phyloP scores from a whole-genome alignment of 2,113 vertebrate genomes.

The Mystacornis crossleyi region DNA sequence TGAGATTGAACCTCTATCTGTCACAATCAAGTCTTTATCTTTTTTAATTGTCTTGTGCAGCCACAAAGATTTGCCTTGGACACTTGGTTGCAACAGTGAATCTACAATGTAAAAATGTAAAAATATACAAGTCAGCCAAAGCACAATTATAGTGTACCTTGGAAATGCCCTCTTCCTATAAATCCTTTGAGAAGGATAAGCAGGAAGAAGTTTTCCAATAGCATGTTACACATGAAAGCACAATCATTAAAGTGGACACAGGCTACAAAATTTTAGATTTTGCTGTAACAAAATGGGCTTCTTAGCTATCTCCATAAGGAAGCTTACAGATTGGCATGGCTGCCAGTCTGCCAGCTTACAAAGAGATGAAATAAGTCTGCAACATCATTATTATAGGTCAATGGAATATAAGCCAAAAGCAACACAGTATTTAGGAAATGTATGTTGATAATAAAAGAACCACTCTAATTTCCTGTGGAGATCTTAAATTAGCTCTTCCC shows the following conservation, averaged over 20 bases:
- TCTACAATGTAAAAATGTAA: background rate
- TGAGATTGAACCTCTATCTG: background rate
- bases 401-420: conserved; percentile 44
- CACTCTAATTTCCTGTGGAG: conserved; percentile 53
- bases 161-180: background rate
- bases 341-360: conserved; percentile 1
- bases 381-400: conserved; percentile 32
- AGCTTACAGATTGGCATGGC: background rate
- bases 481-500: conserved; percentile 65
- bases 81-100: background rate
- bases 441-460: conserved; percentile 42
- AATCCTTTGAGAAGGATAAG: background rate
- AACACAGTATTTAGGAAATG: conserved; percentile 42
- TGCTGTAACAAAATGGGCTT: background rate
- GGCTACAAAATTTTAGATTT: background rate
- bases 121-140: background rate
- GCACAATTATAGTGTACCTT: background rate
- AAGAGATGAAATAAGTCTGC: conserved; percentile 7
- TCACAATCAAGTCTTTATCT: background rate
- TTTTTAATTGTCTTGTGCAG: background rate
- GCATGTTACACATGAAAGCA: background rate
- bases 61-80: background rate
- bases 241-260: background rate
- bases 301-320: background rate
- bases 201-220: background rate